A percentile compares a stretch with the other conserved stretches of the same genome.
Evolutionary conservation across 2,888 invertebrate species (phyloP).

Genomic region (Tenthredo notha): DNA sequence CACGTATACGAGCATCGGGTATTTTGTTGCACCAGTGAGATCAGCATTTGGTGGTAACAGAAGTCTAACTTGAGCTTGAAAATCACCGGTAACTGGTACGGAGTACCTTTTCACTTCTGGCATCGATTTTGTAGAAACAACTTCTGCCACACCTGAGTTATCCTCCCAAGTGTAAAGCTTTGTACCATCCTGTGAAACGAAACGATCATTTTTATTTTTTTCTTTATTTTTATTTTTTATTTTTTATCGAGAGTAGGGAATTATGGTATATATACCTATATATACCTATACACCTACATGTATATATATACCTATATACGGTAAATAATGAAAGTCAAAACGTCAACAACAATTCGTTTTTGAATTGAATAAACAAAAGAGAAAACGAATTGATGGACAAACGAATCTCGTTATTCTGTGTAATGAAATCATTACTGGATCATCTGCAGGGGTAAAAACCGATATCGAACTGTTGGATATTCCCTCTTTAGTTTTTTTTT

Average conservation of each 20-base stretch:
- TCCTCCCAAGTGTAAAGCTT: conserved; percentile 83
- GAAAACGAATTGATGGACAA: background rate
- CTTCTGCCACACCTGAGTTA: conserved; percentile 81
- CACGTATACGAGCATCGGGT: conserved; percentile 92
- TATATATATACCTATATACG: no score
- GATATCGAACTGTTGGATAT: background rate
- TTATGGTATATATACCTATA: no score
- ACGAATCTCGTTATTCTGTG: background rate
- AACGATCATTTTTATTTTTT: background rate
- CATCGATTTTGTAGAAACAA: conserved; percentile 79
- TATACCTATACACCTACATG: background rate
- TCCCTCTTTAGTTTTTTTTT: background rate
- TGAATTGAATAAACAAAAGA: background rate
- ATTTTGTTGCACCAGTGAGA: conserved; percentile 84
- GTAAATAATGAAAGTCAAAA: no score
- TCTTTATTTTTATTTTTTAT: no score
- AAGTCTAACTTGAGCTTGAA: conserved; percentile 87
- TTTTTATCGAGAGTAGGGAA: no score
- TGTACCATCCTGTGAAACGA: conserved; percentile 68
- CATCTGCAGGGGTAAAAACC: background rate
- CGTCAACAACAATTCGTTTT: background rate
- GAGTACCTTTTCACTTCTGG: conserved; percentile 83
- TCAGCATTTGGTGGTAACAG: conserved; percentile 87
- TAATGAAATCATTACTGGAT: background rate
- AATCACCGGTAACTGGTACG: conserved; percentile 84